Conservation (phyloP, 1,140 invertebrate species). For the Eupeodes corollae region DNA sequence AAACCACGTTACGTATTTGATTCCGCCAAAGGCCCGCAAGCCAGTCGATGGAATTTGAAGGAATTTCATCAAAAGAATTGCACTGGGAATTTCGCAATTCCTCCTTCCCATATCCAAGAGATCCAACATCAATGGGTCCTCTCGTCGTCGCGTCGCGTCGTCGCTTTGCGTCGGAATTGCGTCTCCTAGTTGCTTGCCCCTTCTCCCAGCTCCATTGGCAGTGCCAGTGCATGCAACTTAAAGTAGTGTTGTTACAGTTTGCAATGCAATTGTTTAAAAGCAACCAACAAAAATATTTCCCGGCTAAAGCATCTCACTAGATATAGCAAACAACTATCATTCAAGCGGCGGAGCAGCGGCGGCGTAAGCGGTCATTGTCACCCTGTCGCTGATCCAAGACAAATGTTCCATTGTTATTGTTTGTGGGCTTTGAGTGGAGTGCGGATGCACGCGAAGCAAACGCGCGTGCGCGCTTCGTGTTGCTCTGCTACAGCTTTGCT, state of each 20-base stretch:
- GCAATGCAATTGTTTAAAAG: background rate
- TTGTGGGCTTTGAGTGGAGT: too few species aligned
- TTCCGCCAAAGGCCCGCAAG: background rate
- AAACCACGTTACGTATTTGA: background rate
- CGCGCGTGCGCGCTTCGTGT: too few species aligned
- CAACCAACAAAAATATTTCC: background rate
- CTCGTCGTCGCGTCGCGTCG: too few species aligned
- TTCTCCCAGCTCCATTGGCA: too few species aligned
- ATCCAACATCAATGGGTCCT: too few species aligned
- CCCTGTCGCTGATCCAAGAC: conserved; percentile 5
- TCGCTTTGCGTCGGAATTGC: too few species aligned
- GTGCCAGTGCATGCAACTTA: too few species aligned
- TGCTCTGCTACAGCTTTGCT: too few species aligned
- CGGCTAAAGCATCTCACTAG: background rate
- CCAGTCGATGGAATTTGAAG: conserved; percentile 7
- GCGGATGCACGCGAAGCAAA: too few species aligned
- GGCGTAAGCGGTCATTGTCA: conserved; percentile 9
- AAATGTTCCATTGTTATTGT: conserved; percentile 12
- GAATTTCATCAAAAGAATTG: conserved; percentile 12
- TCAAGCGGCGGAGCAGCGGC: background rate
- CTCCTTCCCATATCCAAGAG: background rate
- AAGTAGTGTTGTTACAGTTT: too few species aligned
- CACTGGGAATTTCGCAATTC: conserved; percentile 10
- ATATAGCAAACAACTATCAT: too few species aligned
- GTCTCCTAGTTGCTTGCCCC: too few species aligned